Evolutionary conservation across 2,888 invertebrate genomes (phyloP).

Genomic region (Torymus tubicola): DNA sequence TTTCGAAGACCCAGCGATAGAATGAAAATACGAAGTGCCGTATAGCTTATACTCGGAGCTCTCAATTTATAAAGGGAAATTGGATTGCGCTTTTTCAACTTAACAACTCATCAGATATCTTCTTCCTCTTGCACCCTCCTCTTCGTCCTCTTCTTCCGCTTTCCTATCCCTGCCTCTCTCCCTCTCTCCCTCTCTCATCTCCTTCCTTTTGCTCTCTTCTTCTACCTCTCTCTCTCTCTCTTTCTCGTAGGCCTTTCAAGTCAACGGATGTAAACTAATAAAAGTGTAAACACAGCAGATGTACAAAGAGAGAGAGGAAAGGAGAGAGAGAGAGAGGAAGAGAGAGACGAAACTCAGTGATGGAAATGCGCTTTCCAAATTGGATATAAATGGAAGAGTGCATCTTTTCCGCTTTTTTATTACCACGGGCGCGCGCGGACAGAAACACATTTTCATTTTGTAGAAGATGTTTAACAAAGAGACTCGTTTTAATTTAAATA

Average conservation of each 20-base stretch:
- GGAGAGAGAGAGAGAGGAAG: too few species aligned
- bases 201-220: neutral
- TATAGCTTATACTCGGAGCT: constrained; percentile 39
- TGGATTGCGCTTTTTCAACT: constrained; percentile 55
- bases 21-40: constrained; percentile 39
- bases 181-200: constrained; percentile 9
- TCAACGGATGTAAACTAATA: constrained; percentile 45
- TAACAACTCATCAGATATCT: constrained; percentile 53
- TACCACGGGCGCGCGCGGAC: neutral
- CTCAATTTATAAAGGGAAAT: constrained; percentile 55
- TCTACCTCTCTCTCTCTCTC: neutral
- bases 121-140: neutral
- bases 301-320: neutral
- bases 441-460: constrained; percentile 5
- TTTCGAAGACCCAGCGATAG: constrained; percentile 6
- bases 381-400: constrained; percentile 33
- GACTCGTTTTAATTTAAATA: constrained; percentile 20
- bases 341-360: neutral
- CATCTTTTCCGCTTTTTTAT: neutral
- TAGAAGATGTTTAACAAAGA: constrained; percentile 19
- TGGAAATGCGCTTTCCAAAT: constrained; percentile 30
- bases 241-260: neutral
- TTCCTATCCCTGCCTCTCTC: neutral
- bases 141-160: neutral
- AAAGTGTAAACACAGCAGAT: constrained; percentile 49